phyloP scores from a whole-genome alignment of 92 coral and sea anemone species.

The Zoanthus gigantus region DNA sequence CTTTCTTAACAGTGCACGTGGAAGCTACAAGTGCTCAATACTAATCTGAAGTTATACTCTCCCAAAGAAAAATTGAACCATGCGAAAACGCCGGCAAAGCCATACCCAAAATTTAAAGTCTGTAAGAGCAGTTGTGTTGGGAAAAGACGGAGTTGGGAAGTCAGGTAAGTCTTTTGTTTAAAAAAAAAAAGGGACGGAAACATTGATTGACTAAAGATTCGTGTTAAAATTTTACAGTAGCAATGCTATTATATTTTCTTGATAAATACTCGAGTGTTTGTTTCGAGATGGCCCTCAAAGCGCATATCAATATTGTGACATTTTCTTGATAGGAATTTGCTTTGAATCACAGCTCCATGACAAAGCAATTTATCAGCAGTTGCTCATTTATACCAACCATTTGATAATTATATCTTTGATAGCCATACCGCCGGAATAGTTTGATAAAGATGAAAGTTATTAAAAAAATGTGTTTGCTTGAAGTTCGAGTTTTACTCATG shows the following conservation, averaged over 20 bases:
- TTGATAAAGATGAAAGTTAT: background rate
- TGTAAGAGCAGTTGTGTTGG: slow-evolving; percentile 81
- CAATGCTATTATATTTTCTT: background rate
- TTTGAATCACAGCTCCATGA: slow-evolving; percentile 4
- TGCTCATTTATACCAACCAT: slow-evolving; percentile 4
- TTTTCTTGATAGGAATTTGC: slow-evolving; percentile 39
- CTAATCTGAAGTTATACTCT: background rate
- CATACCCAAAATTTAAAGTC: slow-evolving; percentile 56
- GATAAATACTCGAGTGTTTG: slow-evolving; percentile 9
- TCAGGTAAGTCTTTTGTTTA: slow-evolving; percentile 69
- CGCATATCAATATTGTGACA: slow-evolving; percentile 1
- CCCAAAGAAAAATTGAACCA: background rate
- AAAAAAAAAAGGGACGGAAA: background rate
- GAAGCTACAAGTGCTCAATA: background rate
- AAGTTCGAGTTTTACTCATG: background rate
- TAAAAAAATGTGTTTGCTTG: background rate
- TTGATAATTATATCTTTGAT: slow-evolving; percentile 17
- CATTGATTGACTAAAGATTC: background rate
- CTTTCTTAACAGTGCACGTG: background rate
- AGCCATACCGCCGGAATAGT: background rate
- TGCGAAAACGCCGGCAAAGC: slow-evolving; percentile 74
- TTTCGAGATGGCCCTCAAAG: slow-evolving; percentile 20
- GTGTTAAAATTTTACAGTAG: background rate
- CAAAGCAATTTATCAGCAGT: background rate
- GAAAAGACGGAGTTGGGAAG: slow-evolving; percentile 97